Evolutionary conservation across 2,113 vertebrate species (phyloP).

Genomic region (Mirza zaza): DNA sequence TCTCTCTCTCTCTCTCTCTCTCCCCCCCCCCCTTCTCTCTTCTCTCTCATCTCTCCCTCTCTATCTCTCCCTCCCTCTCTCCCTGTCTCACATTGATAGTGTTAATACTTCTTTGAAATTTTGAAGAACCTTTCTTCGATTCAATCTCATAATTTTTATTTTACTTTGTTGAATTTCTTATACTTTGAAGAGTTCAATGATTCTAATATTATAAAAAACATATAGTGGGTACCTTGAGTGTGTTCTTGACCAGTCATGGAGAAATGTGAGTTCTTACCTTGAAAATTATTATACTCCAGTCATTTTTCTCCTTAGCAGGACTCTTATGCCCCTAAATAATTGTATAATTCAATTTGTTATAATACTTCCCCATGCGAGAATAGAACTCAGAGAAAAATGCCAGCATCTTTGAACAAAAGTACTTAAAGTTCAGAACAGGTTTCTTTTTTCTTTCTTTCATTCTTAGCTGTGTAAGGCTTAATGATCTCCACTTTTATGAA

Average conservation of each 20-base stretch:
- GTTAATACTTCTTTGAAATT: not conserved
- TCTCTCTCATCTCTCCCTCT: not conserved
- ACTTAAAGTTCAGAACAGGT: constrained; percentile 61
- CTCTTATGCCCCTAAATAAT: constrained; percentile 63
- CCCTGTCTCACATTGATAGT: not conserved
- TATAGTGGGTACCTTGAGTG: not conserved
- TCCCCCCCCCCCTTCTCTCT: not conserved
- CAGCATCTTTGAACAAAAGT: constrained; percentile 72
- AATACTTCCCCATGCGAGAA: constrained; percentile 70
- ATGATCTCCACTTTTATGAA: constrained; percentile 55
- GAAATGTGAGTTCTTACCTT: constrained; percentile 67
- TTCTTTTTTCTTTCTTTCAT: constrained; percentile 54
- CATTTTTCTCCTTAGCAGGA: constrained; percentile 29
- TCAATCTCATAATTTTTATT: not conserved
- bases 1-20: not conserved
- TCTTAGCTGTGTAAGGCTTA: constrained; percentile 65
- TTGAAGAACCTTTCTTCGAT: not conserved
- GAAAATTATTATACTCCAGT: constrained; percentile 70
- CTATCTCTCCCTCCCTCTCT: not conserved
- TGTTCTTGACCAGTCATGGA: not conserved
- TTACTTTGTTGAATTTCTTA: not conserved
- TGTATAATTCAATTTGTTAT: constrained; percentile 73
- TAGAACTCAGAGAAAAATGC: constrained; percentile 63
- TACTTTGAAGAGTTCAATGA: not conserved
- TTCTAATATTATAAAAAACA: not conserved